Conservation (phyloP, 2,113 vertebrate species). For the Chaetorhynchus papuensis region DNA sequence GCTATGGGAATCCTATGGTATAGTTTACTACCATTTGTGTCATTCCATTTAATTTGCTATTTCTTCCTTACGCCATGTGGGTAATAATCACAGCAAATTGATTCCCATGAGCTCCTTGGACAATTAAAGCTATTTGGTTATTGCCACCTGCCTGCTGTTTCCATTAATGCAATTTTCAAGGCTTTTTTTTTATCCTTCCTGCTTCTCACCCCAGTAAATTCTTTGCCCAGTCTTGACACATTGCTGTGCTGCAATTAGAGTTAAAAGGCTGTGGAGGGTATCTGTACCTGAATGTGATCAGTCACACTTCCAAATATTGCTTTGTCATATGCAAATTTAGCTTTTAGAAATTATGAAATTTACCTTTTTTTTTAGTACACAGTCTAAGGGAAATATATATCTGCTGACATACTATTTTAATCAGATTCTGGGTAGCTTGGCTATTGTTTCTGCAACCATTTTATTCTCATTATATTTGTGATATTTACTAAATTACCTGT, state of each 20-base stretch:
- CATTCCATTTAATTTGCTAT: slow-evolving; percentile 45
- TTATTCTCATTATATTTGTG: neutral
- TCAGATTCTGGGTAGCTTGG: neutral
- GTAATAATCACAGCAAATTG: slow-evolving; percentile 58
- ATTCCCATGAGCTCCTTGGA: slow-evolving; percentile 41
- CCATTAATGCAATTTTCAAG: slow-evolving; percentile 46
- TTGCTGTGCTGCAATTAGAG: neutral
- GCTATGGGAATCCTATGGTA: neutral
- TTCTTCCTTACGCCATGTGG: slow-evolving; percentile 32
- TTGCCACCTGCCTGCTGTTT: slow-evolving; percentile 59
- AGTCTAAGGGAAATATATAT: neutral
- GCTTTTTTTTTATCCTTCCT: neutral
- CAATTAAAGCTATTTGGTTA: slow-evolving; percentile 61
- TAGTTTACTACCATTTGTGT: slow-evolving; percentile 20
- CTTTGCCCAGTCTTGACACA: neutral
- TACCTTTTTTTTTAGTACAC: neutral
- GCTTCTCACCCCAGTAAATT: slow-evolving; percentile 14
- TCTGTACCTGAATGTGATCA: neutral
- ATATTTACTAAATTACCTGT: neutral
- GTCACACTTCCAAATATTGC: neutral
- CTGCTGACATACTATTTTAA: neutral
- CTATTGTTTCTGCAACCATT: neutral
- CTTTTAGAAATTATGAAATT: neutral
- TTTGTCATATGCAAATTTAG: neutral
- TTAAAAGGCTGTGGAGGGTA: neutral